A percentile compares a stretch with the other conserved stretches of the same genome.
phyloP scores from a whole-genome alignment of 2,888 invertebrate genomes.

The Xanthia togata region DNA sequence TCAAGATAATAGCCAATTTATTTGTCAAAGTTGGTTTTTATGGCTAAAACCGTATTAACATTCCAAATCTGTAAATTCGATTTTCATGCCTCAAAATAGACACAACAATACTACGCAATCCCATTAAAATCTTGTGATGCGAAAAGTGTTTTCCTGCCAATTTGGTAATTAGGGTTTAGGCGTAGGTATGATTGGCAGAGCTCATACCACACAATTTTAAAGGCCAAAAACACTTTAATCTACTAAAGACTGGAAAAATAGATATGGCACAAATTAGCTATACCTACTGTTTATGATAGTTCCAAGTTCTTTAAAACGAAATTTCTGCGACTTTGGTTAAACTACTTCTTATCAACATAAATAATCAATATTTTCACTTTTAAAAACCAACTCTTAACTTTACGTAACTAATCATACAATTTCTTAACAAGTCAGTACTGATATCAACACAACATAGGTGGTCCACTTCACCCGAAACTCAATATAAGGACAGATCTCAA shows the following conservation, averaged over 20 bases:
- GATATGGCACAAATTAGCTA: not conserved
- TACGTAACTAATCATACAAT: not conserved
- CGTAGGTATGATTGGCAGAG: not conserved
- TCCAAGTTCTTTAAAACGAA: not conserved
- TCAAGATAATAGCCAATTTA: not conserved
- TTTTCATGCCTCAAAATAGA: not conserved
- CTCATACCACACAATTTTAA: not conserved
- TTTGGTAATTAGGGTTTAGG: conserved; percentile 2
- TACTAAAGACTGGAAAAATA: not conserved
- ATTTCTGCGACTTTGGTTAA: not conserved
- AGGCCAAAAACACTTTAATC: not conserved
- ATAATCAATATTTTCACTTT: not conserved
- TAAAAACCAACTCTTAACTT: not conserved
- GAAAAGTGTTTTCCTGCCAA: not conserved
- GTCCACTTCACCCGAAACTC: conserved; percentile 67
- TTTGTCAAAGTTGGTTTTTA: not conserved
- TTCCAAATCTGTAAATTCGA: not conserved
- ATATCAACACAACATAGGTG: conserved; percentile 60
- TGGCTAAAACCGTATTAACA: not conserved
- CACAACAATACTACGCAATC: not conserved
- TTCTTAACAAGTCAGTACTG: not conserved
- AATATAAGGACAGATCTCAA: conserved; percentile 52
- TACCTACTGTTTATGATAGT: not conserved
- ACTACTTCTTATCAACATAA: not conserved
- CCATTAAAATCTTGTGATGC: not conserved